These are phyloP conservation scores for Callorhinus ursinus DNA, from an alignment of 2,113 vertebrate genomes.

Conservation along the genomic window DNA sequence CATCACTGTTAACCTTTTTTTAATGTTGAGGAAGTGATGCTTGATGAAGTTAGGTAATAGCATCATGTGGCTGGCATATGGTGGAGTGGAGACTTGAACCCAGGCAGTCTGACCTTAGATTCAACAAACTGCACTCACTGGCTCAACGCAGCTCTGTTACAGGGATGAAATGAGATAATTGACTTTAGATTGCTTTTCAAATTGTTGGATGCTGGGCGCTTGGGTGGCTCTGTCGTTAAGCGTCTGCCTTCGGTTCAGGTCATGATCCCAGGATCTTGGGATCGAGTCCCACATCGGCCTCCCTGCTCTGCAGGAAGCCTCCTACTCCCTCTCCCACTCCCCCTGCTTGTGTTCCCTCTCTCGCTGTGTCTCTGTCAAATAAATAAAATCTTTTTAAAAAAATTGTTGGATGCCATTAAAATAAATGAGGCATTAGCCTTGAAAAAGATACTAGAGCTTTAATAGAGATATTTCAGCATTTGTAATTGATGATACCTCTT, in stretches of 20 bases:
- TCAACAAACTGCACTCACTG: background rate
- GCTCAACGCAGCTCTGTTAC: background rate
- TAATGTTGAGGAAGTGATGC: background rate
- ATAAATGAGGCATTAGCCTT: background rate
- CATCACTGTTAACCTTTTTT: background rate
- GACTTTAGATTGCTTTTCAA: background rate
- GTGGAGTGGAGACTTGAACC: background rate
- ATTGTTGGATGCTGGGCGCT: background rate
- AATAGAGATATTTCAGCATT: background rate
- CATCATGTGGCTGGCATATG: background rate
- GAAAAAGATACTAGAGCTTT: background rate
- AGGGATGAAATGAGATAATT: background rate
- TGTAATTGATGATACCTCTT: background rate
- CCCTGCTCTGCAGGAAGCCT: no score
- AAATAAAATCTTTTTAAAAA: background rate
- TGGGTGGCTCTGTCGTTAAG: no score
- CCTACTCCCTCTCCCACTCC: no score
- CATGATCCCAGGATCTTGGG: no score
- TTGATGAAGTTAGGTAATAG: background rate
- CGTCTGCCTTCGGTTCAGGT: no score
- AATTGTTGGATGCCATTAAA: constrained; percentile 3
- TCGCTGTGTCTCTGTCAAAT: no score
- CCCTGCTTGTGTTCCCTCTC: no score
- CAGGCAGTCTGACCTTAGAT: background rate
- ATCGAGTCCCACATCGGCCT: no score